Conservation (phyloP, 2,797 vertebrate species). For the Enteromius mattozi region DNA sequence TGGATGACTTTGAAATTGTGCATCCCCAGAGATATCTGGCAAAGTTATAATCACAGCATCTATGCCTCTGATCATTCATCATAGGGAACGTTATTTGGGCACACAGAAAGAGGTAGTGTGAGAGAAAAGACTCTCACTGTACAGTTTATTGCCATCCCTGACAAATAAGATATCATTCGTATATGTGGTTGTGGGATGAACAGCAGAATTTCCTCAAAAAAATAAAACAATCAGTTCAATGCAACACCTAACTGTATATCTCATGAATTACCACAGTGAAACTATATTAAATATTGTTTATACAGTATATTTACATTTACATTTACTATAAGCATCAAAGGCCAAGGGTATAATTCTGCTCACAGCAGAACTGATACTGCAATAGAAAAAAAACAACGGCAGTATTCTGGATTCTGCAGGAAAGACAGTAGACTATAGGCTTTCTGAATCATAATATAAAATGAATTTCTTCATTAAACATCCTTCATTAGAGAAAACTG, state of each 20-base stretch:
- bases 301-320: background rate
- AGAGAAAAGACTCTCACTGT: background rate
- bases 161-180: background rate
- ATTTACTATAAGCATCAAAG: background rate
- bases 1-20: slow-evolving; percentile 56
- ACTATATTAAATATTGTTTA: background rate
- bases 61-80: slow-evolving; percentile 54
- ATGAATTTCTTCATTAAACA: background rate
- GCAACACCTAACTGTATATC: background rate
- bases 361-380: background rate
- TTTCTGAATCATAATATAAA: background rate
- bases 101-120: slow-evolving; percentile 1
- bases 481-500: background rate
- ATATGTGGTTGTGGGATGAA: slow-evolving; percentile 10
- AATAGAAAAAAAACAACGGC: background rate
- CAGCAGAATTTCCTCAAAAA: background rate
- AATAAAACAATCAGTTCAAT: background rate
- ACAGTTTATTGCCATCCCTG: slow-evolving; percentile 10
- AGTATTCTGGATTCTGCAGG: background rate
- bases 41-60: slow-evolving; percentile 55
- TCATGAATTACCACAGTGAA: background rate
- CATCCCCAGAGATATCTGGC: slow-evolving; percentile 41
- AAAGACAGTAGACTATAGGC: background rate
- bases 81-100: slow-evolving; percentile 50
- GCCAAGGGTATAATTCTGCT: background rate